phyloP scores from a whole-genome alignment of 2,113 vertebrate species.

The Corythoichthys haematopterus region DNA sequence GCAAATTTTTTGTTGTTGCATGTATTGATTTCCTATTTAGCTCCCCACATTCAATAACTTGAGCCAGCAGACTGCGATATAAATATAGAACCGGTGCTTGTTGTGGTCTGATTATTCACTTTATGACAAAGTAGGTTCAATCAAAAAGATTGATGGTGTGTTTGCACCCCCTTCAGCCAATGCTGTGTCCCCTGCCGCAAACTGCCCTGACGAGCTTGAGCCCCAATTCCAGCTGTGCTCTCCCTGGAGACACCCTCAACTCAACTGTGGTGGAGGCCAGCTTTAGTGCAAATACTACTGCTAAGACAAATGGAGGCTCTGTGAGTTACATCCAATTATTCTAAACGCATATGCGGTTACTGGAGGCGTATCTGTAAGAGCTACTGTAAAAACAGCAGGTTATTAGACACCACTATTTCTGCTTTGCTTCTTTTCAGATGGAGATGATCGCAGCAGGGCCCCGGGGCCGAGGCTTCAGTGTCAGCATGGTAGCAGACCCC shows the following conservation, averaged over 20 bases:
- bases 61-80: background rate
- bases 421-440: constrained; percentile 52
- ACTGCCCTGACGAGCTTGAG: constrained; percentile 79
- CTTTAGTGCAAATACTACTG: constrained; percentile 69
- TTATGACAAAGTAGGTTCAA: background rate
- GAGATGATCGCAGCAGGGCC: constrained; percentile 57
- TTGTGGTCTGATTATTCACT: background rate
- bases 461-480: constrained; percentile 56
- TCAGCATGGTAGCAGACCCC: constrained; percentile 32
- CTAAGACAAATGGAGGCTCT: constrained; percentile 54
- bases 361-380: background rate
- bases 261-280: constrained; percentile 76
- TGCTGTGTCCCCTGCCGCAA: constrained; percentile 76
- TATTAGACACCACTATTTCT: background rate
- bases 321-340: constrained; percentile 42
- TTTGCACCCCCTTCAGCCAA: constrained; percentile 62
- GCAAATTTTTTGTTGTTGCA: constrained; percentile 1
- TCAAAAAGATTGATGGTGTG: background rate
- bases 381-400: background rate
- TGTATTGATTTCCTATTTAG: constrained; percentile 40
- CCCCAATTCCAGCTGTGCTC: constrained; percentile 80
- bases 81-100: background rate
- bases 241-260: constrained; percentile 89
- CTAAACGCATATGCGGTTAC: background rate
- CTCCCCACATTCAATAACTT: constrained; percentile 9